Conservation (phyloP, 2,888 invertebrate species). For the Isotomurus palustris region DNA sequence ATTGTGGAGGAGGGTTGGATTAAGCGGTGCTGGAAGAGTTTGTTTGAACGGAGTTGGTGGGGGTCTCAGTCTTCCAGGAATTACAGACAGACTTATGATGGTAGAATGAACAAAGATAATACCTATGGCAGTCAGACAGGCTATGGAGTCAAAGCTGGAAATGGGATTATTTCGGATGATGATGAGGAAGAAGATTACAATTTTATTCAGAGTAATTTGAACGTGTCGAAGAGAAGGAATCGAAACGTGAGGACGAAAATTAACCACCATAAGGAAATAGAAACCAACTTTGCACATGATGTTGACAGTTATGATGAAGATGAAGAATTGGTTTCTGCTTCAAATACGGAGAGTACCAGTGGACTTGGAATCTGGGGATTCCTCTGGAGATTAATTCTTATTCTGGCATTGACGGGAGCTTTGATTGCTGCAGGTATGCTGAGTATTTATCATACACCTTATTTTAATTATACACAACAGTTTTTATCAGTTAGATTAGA, state of each 20-base stretch:
- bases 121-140: too few relatives aligned
- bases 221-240: not conserved
- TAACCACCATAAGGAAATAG: not conserved
- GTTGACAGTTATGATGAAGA: not conserved
- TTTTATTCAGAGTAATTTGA: too few relatives aligned
- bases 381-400: not conserved
- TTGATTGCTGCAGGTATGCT: not conserved
- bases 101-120: too few relatives aligned
- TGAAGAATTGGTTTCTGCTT: too few relatives aligned
- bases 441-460: not conserved
- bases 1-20: too few relatives aligned
- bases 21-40: too few relatives aligned
- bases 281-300: not conserved
- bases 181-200: too few relatives aligned
- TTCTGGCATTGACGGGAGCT: not conserved
- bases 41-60: too few relatives aligned
- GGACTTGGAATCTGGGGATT: not conserved
- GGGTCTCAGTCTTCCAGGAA: too few relatives aligned
- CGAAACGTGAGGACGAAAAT: not conserved
- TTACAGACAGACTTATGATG: too few relatives aligned
- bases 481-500: not conserved
- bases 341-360: not conserved
- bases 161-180: too few relatives aligned
- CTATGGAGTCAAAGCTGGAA: too few relatives aligned
- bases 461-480: not conserved